phyloP scores from a whole-genome alignment of 2,797 vertebrate species.

The Margarornis squamiger region DNA sequence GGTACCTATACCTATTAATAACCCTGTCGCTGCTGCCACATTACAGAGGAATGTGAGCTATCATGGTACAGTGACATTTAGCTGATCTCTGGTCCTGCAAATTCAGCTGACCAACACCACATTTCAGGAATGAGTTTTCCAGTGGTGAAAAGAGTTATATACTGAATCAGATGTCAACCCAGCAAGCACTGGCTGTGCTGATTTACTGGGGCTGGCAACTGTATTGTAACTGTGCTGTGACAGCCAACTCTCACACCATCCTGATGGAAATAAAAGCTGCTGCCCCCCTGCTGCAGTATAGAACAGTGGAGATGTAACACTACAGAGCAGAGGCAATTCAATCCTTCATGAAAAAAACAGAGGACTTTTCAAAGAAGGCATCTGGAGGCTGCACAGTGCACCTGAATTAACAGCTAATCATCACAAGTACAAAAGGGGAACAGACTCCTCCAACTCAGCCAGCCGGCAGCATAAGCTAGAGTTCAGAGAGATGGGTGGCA shows the following conservation, averaged over 20 bases:
- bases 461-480: neutral
- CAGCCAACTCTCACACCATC: neutral
- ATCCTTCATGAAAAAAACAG: neutral
- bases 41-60: neutral
- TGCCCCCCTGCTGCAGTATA: neutral
- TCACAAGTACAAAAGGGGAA: neutral
- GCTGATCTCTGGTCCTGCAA: constrained; percentile 14
- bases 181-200: neutral
- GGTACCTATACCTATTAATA: constrained; percentile 54
- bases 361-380: constrained; percentile 19
- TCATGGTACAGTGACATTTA: constrained; percentile 33
- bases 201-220: neutral
- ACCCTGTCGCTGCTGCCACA: neutral
- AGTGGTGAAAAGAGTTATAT: neutral
- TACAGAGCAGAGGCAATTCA: neutral
- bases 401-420: constrained; percentile 20
- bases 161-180: neutral
- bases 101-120: constrained; percentile 32
- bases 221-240: neutral
- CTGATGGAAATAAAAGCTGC: neutral
- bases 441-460: neutral
- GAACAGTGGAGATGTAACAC: neutral
- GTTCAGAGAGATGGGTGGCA: neutral
- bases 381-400: neutral
- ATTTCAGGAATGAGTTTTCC: neutral